Evolutionary conservation across 2,113 vertebrate genomes (phyloP), one percentile per base, ranked within the genome.

Genomic region (Crypturellus undulatus): DNA sequence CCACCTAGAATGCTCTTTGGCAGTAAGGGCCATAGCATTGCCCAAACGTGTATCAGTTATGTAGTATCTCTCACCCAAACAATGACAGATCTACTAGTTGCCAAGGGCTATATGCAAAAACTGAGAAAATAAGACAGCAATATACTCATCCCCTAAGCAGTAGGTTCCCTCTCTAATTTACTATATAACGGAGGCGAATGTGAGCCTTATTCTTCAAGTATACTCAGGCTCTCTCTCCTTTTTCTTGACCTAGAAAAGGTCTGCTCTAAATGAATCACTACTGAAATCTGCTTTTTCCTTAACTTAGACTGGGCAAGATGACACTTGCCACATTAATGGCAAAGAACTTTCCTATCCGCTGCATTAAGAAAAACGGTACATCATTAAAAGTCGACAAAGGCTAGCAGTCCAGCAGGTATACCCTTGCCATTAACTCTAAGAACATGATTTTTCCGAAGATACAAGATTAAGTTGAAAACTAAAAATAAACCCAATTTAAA

Each of bases 1-100:
- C 43, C 10, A 43, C 6, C 6, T 3, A 3, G 28, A 15, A n/a
- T 1, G 7, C 3, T 25, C 19, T 81, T 49, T 0, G 0, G 25
- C 25, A 59, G 5, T 26, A 81, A 84, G 62, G 19, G 28, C 6
- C 4, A 21, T 34, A 92, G 21, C 15, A 26, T 15, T 45, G 34
- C 25, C n/a, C 40, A 58, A 54, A 14, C 17, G 43, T 1, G 0
- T 67, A 54, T 45, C 26, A 16, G 17, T 54, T 5, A 3, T 51
- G 21, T 42, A 52, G 49, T 2, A 12, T 19, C 42, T 67, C 45
- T 83, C 38, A 60, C 21, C 36, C 16, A 62, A 17, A 12, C 2
- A 1, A 2, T 43, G 38, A n/a, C 34, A 60, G 42, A 77, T 28
- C 51, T 82, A 54, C 40, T 25, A 19, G 25, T 34, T 64, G 42